Conservation (phyloP, 1,140 invertebrate genomes). For the Hyphantria cunea region DNA sequence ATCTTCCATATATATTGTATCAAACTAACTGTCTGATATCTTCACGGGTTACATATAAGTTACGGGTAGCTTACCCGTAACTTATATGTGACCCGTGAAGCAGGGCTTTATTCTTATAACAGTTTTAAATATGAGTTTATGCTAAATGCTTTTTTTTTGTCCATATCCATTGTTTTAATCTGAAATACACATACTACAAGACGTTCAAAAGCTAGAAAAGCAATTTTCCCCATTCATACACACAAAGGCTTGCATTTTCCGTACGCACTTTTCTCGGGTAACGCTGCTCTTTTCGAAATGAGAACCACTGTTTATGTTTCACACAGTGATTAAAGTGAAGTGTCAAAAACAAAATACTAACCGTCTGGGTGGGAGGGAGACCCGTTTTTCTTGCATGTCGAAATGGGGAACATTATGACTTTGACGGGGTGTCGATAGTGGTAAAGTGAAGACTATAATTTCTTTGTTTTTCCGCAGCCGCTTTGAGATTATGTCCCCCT, state of each 20-base stretch:
- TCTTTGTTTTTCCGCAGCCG: slow-evolving; percentile 52
- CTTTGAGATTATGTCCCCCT: slow-evolving; percentile 21
- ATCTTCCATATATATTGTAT: too few species aligned
- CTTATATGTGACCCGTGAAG: too few species aligned
- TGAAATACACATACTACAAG: neutral
- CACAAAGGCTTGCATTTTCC: slow-evolving; percentile 65
- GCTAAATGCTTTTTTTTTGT: neutral
- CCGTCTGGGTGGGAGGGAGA: slow-evolving; percentile 39
- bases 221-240: slow-evolving; percentile 53
- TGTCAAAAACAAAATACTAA: slow-evolving; percentile 78
- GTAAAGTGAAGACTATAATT: slow-evolving; percentile 64
- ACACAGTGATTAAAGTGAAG: slow-evolving; percentile 79
- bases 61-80: too few species aligned
- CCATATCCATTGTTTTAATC: neutral
- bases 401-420: slow-evolving; percentile 52
- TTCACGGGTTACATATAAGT: too few species aligned
- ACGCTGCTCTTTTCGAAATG: slow-evolving; percentile 75
- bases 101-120: too few species aligned
- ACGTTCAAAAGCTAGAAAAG: slow-evolving; percentile 40
- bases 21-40: too few species aligned
- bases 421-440: slow-evolving; percentile 66
- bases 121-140: neutral
- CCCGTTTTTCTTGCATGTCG: slow-evolving; percentile 39
- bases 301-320: slow-evolving; percentile 77
- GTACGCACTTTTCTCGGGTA: slow-evolving; percentile 56